Evolutionary conservation across 2,888 invertebrate species (phyloP), one percentile per base, ranked within the genome.

Genomic region (Dryobota labecula): DNA sequence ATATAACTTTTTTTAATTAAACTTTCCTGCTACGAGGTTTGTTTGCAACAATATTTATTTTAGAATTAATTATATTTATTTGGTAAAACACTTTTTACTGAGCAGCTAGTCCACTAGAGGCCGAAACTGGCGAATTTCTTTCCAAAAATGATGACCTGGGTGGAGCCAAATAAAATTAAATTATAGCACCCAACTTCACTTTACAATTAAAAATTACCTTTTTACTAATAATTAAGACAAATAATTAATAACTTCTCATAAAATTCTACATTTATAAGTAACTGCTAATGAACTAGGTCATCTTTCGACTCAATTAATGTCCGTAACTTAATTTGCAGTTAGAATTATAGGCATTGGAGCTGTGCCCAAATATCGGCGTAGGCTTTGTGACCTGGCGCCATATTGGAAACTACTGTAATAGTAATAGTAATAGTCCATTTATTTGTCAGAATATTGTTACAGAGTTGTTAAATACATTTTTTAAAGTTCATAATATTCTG

Each of bases 261-360:
- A 57, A 58, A 60, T 41, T 53, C 24, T 41, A 36, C 41, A 56
- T 51, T 65, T 30, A 45, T 30, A 73, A 30, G 41, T 65, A 56
- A 73, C 51, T 65, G 65, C 49, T 70, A 79, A 70, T 76, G 51
- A 72, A 58, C 33, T 8, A 30, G 54, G 49, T 45, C 51, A 66
- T 66, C 54, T 57, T 51, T 60, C 53, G 58, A n/a, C 56, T 63
- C 66, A 69, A 72, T 72, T 69, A 71, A 72, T 60, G 72, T 33
- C 33, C 33, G 76, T 63, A 68, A 61, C 67, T 76, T 80, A 58
- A 76, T 80, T 80, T 76, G 72, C 79, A 80, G 70, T 80, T 76
- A 72, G 69, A 76, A 69, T 69, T 41, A 76, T 68, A 63, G 80
- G 27, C 62, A 11, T 72, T 80, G 79, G 79, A 80, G 43, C 54